Evolutionary conservation across 2,888 invertebrate genomes (phyloP).

Genomic region (Thymelicus lineola): DNA sequence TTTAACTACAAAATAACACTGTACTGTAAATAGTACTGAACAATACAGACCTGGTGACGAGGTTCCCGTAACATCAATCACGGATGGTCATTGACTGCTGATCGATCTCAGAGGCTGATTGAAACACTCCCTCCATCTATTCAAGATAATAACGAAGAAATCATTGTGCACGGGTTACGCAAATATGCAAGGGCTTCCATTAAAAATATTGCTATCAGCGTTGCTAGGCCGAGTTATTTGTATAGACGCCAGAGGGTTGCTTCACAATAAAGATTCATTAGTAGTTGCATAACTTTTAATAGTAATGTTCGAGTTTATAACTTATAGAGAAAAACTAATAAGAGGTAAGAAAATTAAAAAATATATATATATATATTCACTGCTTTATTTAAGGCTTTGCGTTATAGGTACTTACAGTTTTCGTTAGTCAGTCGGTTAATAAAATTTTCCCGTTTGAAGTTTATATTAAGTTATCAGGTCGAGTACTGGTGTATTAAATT

Average conservation of each 20-base stretch:
- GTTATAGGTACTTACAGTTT: too few relatives aligned
- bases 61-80: background rate
- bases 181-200: background rate
- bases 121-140: conserved; percentile 5
- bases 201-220: background rate
- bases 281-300: too few relatives aligned
- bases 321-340: too few relatives aligned
- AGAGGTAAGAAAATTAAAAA: too few relatives aligned
- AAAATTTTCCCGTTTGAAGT: background rate
- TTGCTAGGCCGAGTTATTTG: background rate
- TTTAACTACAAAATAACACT: too few relatives aligned
- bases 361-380: too few relatives aligned
- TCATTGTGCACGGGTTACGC: background rate
- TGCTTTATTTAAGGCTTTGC: too few relatives aligned
- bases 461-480: conserved; percentile 2
- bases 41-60: too few relatives aligned
- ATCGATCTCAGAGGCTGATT: background rate
- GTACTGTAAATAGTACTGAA: too few relatives aligned
- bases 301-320: too few relatives aligned
- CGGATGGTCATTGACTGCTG: background rate
- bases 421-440: background rate
- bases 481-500: conserved; percentile 3
- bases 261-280: background rate
- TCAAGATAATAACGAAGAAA: conserved; percentile 3
- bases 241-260: background rate